Percentiles rank a stretch among this genome's conserved stretches.
These are phyloP conservation scores for Rhagonycha lutea DNA, from an alignment of 2,888 invertebrate species.

Conservation along the genomic window DNA sequence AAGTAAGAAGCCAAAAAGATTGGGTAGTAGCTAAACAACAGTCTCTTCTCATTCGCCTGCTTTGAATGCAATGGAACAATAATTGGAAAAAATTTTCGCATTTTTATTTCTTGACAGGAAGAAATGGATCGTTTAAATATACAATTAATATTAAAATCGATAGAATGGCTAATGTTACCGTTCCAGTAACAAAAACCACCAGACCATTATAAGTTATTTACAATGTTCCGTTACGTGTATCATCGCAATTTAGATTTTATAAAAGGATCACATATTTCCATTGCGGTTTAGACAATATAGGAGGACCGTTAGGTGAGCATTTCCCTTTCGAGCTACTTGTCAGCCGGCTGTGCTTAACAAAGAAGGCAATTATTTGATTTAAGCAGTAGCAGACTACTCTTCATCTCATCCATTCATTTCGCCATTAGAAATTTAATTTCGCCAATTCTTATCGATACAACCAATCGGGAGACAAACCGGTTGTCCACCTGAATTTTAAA, in stretches of 20 bases:
- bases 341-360: slow-evolving; percentile 14
- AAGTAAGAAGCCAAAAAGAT: not conserved
- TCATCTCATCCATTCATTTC: slow-evolving; percentile 15
- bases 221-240: slow-evolving; percentile 16
- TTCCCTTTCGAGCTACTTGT: slow-evolving; percentile 25
- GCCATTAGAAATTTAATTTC: slow-evolving; percentile 24
- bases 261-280: slow-evolving; percentile 14
- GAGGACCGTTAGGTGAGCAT: slow-evolving; percentile 14
- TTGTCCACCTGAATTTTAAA: slow-evolving; percentile 11
- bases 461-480: slow-evolving; percentile 15
- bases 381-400: slow-evolving; percentile 16
- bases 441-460: slow-evolving; percentile 12
- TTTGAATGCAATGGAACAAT: not conserved
- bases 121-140: not conserved
- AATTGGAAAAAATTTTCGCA: not conserved
- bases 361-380: slow-evolving; percentile 22
- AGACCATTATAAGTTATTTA: slow-evolving; percentile 10
- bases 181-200: slow-evolving; percentile 7
- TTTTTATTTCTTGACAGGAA: not conserved
- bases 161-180: not conserved
- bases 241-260: slow-evolving; percentile 14
- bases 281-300: slow-evolving; percentile 6
- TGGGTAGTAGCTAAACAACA: not conserved
- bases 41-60: not conserved
- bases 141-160: not conserved